Percentiles rank a stretch among this genome's conserved stretches.
Evolutionary conservation across 2,888 invertebrate genomes (phyloP).

Genomic region (Agrochola lychnidis): DNA sequence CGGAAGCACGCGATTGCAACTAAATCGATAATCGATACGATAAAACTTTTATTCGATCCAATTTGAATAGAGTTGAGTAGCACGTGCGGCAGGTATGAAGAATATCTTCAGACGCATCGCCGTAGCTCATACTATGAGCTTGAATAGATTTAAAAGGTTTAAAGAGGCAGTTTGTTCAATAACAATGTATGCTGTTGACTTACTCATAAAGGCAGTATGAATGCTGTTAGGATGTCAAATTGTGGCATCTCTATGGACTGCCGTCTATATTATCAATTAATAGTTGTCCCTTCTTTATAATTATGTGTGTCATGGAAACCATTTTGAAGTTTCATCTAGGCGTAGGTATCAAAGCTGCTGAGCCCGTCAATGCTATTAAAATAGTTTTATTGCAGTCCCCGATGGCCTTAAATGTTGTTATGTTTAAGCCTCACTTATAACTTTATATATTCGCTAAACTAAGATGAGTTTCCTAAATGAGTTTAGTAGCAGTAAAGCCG

Average conservation of each 20-base stretch:
- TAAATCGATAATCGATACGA: conserved; percentile 80
- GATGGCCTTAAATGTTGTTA: conserved; percentile 13
- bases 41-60: conserved; percentile 86
- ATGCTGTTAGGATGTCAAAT: background rate
- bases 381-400: conserved; percentile 22
- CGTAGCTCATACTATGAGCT: background rate
- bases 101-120: conserved; percentile 26
- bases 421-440: conserved; percentile 34
- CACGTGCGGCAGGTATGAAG: conserved; percentile 47
- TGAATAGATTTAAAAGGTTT: background rate
- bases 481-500: conserved; percentile 15
- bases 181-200: background rate
- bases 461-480: conserved; percentile 35
- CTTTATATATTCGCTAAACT: conserved; percentile 38
- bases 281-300: background rate
- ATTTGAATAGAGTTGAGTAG: conserved; percentile 80
- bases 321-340: conserved; percentile 1
- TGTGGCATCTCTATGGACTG: background rate
- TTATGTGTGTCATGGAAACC: background rate
- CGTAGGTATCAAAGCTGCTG: background rate
- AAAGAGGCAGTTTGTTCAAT: background rate
- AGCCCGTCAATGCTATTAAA: conserved; percentile 23
- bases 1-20: conserved; percentile 76
- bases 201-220: background rate
- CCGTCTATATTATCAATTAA: background rate